Evolutionary conservation across 2,888 invertebrate species (phyloP).

Genomic region (Nemurella pictetii): DNA sequence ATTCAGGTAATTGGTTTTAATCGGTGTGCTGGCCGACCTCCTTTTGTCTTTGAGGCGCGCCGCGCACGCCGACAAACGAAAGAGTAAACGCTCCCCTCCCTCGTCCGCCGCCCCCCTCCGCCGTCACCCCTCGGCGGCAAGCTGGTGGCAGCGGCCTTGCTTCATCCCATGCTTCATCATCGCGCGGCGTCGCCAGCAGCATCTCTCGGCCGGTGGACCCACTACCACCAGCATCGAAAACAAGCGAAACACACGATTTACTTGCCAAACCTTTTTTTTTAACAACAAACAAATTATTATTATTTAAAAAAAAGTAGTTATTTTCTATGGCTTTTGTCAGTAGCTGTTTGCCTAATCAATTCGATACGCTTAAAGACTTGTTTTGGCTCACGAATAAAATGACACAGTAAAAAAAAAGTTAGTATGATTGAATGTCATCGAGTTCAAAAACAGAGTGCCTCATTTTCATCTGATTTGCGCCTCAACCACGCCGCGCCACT

Average conservation of each 20-base stretch:
- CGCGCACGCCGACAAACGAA: slow-evolving; percentile 33
- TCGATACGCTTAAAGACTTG: not conserved
- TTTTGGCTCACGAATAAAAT: not conserved
- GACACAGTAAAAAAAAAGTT: not conserved
- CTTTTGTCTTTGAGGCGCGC: slow-evolving; percentile 40
- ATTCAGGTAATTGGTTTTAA: slow-evolving; percentile 42
- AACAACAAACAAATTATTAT: not conserved
- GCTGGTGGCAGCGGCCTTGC: not conserved
- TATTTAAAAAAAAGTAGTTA: not conserved
- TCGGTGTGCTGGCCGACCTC: slow-evolving; percentile 37
- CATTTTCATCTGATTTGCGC: not conserved
- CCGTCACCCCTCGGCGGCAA: not conserved
- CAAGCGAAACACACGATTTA: not conserved
- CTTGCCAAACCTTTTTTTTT: not conserved
- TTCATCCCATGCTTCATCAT: not conserved
- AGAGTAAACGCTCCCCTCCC: slow-evolving; percentile 19
- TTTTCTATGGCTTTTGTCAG: too few relatives aligned
- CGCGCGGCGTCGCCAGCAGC: not conserved
- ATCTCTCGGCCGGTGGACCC: not conserved
- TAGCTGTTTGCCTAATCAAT: not conserved
- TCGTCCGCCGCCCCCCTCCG: slow-evolving; percentile 15
- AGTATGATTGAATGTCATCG: not conserved
- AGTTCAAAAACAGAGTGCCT: not conserved
- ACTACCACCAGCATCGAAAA: not conserved
- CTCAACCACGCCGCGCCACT: not conserved